A percentile compares a stretch with the other conserved stretches of the same genome.
phyloP scores from a whole-genome alignment of 2,113 vertebrate species.

The Megaptera novaeangliae region DNA sequence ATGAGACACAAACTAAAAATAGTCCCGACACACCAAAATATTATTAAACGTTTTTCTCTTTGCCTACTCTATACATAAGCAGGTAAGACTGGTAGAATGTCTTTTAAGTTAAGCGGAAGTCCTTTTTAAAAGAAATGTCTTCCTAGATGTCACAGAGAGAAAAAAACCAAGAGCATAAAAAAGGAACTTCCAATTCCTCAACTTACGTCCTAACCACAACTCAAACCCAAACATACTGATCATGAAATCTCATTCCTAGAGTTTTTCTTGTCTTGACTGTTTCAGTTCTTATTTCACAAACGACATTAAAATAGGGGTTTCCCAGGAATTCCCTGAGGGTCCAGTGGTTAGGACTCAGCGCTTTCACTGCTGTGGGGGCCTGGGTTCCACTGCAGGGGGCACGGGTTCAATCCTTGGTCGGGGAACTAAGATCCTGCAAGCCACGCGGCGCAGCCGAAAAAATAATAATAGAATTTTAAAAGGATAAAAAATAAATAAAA shows the following conservation, averaged over 20 bases:
- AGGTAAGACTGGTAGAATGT: background rate
- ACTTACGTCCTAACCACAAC: background rate
- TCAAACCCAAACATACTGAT: background rate
- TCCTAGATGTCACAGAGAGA: background rate
- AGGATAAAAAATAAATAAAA: background rate
- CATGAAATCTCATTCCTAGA: slow-evolving; percentile 6
- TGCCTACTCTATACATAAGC: background rate
- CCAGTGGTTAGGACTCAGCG: background rate
- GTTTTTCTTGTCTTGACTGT: background rate
- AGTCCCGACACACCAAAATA: background rate
- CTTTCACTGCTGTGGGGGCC: background rate
- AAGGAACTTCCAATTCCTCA: background rate
- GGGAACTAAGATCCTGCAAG: background rate
- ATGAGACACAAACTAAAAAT: background rate
- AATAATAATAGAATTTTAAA: background rate
- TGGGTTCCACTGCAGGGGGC: background rate
- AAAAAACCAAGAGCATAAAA: slow-evolving; percentile 20
- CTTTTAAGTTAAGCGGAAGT: background rate
- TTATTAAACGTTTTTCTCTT: background rate
- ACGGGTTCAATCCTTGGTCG: background rate
- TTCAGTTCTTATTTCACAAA: background rate
- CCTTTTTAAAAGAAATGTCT: background rate
- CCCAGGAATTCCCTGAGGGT: background rate
- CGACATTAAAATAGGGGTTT: background rate
- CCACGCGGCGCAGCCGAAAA: background rate